Evolutionary conservation across 2,113 vertebrate species (phyloP), one percentile per base, ranked within the genome.

Genomic region (Eonycteris spelaea): DNA sequence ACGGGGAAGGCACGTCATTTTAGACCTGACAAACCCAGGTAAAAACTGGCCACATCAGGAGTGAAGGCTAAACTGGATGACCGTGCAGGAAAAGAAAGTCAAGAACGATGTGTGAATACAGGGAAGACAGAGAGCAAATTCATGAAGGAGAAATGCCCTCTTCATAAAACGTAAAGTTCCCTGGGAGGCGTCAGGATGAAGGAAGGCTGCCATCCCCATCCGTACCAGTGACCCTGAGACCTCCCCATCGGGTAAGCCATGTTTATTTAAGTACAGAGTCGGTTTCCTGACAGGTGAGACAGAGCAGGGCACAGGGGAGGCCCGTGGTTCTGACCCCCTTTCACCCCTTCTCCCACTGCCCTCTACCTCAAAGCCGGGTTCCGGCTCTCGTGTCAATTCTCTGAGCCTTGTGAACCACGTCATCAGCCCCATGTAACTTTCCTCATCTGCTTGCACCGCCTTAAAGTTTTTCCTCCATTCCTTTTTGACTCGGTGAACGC

Each of bases 351-450:
- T 22, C 55, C 30, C 40, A 10, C 33, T 18, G 1, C 6, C 4
- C 22, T 3, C 10, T n/a, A n/a, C 9, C 3, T 21, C 10, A 6
- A 3, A 19, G 3, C 5, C 30, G 26, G 24, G 21, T 6, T 33
- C 35, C 53, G 73, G 45, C 2, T 33, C 30, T 11, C n/a, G 1
- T 10, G 6, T 26, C n/a, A 26, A 82, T 18, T 82, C 19, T 21
- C 59, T 38, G 21, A 28, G 7, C 11, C 24, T 90, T 61, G 26
- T 3, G 43, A 16, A 75, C 21, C 2, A 24, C 38, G 59, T 2
- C 5, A 8, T 4, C 22, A 2, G 65, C 8, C 22, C 22, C 24
- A 35, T 22, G 22, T 16, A 18, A n/a, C 2, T 33, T 7, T 51
- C 57, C 53, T 33, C 15, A 48, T 3, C 33, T 14, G 6, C 26